Conservation (phyloP, 2,113 vertebrate species). For the Mastomys coucha region DNA sequence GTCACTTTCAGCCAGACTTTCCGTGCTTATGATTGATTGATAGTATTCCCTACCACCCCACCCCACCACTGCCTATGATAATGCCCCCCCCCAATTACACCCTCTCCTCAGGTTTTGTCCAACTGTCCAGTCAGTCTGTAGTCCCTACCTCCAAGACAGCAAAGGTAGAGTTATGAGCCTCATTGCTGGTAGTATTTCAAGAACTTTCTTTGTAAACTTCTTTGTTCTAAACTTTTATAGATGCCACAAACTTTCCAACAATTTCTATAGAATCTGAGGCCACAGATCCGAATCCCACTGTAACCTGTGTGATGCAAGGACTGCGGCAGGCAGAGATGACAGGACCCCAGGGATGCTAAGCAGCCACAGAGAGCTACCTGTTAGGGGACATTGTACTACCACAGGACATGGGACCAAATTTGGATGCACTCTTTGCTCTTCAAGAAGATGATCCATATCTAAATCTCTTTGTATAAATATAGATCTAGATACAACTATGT, state of each 20-base stretch:
- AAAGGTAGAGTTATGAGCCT: background rate
- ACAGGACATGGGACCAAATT: background rate
- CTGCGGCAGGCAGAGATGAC: background rate
- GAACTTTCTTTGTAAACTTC: background rate
- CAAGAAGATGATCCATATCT: no score
- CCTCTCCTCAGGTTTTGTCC: background rate
- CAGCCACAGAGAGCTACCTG: background rate
- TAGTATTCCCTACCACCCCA: background rate
- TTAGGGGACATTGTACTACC: background rate
- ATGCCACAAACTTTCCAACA: background rate
- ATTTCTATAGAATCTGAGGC: slow-evolving; percentile 28
- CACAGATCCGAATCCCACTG: background rate
- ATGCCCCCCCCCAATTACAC: no score
- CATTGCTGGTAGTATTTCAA: background rate
- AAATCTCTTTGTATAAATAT: background rate
- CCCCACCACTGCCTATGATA: no score
- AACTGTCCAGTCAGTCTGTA: background rate
- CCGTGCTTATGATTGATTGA: rapidly evolving
- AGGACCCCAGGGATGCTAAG: background rate
- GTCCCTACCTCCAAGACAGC: background rate
- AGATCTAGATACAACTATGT: background rate
- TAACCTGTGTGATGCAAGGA: background rate
- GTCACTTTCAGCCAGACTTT: background rate
- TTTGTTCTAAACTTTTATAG: background rate
- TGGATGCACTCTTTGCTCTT: background rate